Base-by-base conservation (phyloP, 2,888 invertebrate species). In the Mythimna impura region DNA sequence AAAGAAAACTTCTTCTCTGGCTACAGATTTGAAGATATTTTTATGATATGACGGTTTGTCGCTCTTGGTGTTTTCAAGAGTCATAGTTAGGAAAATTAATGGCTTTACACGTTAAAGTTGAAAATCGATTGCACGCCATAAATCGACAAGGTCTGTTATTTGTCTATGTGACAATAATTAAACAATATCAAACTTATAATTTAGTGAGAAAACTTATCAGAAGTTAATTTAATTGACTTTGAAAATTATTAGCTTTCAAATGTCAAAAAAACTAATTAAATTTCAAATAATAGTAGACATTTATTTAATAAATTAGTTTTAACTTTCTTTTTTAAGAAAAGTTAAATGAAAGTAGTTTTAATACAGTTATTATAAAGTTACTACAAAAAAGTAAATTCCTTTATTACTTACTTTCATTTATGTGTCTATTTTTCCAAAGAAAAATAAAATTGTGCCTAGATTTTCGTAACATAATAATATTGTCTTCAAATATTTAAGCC, bases 401-500 rank as follows among this genome's bases (percentile, higher is more conserved):
- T 3, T 17, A 22, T 25, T 43, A 36, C 43, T 25, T 43, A 36
- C 43, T n/a, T 58, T n/a, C 12, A 40, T n/a, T 57, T 8, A 22
- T 2, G 12, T 34, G 25, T 43, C 7, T 52, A 4, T 20, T 58
- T n/a, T 77, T 55, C 7, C 8, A 3, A 12, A 10, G 4, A 36
- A 65, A 68, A 61, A 22, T 22, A 61, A 66, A 69, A 14, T n/a
- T 36, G 12, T 40, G 22, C 22, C 43, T 54, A 36, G 1, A 60
- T 60, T 64, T 60, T 20, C 22, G 63, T 60, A 20, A 52, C n/a
- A 30, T 50, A 52, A 30, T 50, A 52, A 63, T 54, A 3, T 52
- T 55, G 17, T 68, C 8, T 30, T 30, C 52, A 57, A 80, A 75
- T 57, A 75, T 78, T 60, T 52, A 78, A 57, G 36, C 52, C 36